Evolutionary conservation across 35 echinoderm and acorn worm genomes (phyloP).

Genomic region (Acanthaster planci): DNA sequence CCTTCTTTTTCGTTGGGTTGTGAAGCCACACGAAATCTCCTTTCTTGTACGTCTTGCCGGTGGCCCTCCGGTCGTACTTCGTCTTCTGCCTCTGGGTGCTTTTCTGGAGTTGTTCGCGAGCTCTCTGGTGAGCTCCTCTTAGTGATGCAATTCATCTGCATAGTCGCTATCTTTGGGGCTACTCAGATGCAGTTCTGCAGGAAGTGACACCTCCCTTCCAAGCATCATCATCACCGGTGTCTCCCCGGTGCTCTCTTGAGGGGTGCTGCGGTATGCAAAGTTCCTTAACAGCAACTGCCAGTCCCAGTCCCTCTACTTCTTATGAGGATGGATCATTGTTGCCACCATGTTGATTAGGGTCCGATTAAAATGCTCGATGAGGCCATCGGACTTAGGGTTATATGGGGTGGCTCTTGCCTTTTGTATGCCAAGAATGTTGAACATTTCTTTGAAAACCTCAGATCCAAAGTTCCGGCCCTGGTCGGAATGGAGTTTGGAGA

Average conservation of each 20-base stretch:
- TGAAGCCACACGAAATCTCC: slow-evolving; percentile 17
- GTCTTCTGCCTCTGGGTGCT: not conserved
- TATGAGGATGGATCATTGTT: not conserved
- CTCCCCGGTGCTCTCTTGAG: not conserved
- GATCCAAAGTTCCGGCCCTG: slow-evolving; percentile 37
- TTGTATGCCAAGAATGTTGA: not conserved
- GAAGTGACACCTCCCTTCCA: slow-evolving; percentile 1
- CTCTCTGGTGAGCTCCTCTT: not conserved
- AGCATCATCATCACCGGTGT: slow-evolving; percentile 44
- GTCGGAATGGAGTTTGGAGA: not conserved
- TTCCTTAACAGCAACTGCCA: not conserved
- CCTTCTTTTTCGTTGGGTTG: slow-evolving; percentile 14
- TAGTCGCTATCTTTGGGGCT: not conserved
- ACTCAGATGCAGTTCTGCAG: not conserved
- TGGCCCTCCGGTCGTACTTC: not conserved
- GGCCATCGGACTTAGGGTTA: slow-evolving; percentile 7
- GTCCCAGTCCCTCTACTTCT: slow-evolving; percentile 41
- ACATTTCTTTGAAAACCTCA: not conserved
- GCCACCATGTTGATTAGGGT: slow-evolving; percentile 23
- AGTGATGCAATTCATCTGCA: not conserved
- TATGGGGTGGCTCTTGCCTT: slow-evolving; percentile 36
- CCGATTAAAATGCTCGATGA: slow-evolving; percentile 29
- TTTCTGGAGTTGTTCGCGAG: not conserved
- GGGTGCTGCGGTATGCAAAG: slow-evolving; percentile 21
- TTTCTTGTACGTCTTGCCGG: not conserved